Evolutionary conservation across 1,140 invertebrate species (phyloP), one percentile per base, ranked within the genome.

Genomic region (Bombus difficillimus): DNA sequence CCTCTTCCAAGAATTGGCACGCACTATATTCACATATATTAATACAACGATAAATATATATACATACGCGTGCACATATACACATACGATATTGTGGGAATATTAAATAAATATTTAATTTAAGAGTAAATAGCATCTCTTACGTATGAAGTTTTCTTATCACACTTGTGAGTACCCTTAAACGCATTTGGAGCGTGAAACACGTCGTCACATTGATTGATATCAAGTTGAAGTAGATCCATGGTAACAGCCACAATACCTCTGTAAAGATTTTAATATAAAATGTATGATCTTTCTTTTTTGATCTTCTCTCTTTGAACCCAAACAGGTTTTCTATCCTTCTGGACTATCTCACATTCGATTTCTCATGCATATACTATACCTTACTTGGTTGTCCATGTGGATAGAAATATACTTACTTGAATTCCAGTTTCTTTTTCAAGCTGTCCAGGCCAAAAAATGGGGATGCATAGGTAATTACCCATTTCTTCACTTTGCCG

Each of bases 391-490:
- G 32, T 37, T 64, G 74, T 62, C 18, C n/a, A n/a, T 83, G 39
- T 62, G 32, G 66, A 86, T 57, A 28, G 62, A 69, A 85, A 92
- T 92, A 92, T 92, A 97, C 97, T 98, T 95, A 98, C 98, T 99
- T 99, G 95, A 99, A 99, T 96, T 99, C 98, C 88, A 99, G 95
- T 95, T 98, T 98, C 41, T 97, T 97, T 96, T 98, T 98, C 73
- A 99, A 96, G 93, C 97, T 98, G 94, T 99, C 98, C 97, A 98
- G 98, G 79, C 99, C 99, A 95, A 99, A 99, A 96, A 99, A 99
- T 78, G 99, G 99, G 78, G 97, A 97, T 76, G 98, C 97, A 96
- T 99, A 99, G 64, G 98, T 98, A 87, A 99, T 97, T 88, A 99
- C 96, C 99, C 99, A 99, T 95, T 98, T 98, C 91, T 98, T 98